A percentile compares a stretch with the other conserved stretches of the same genome.
Evolutionary conservation across 2,888 invertebrate genomes (phyloP).

Genomic region (Polydesmus complanatus): DNA sequence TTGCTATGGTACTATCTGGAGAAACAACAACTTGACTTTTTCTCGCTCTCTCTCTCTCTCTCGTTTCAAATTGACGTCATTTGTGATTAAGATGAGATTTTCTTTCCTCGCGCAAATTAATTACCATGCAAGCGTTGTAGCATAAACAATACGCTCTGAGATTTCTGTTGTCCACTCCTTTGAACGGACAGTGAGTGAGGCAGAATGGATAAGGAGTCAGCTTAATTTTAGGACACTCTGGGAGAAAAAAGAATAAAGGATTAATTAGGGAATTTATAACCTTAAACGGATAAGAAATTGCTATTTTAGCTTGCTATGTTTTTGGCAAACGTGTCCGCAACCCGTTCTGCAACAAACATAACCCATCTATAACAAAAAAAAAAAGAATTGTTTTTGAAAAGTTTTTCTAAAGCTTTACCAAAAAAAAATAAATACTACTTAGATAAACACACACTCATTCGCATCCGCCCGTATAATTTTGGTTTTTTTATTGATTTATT

Average conservation of each 20-base stretch:
- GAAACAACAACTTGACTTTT: background rate
- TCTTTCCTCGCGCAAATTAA: background rate
- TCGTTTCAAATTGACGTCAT: no score
- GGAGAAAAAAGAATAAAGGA: background rate
- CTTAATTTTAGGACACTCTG: slow-evolving; percentile 13
- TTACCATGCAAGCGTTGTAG: slow-evolving; percentile 17
- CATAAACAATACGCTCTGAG: slow-evolving; percentile 13
- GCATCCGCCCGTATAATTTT: no score
- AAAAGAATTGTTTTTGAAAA: no score
- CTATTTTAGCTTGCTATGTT: slow-evolving; percentile 5
- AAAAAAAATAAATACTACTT: no score
- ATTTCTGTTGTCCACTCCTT: background rate
- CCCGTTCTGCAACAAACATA: slow-evolving; percentile 15
- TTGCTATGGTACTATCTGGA: no score
- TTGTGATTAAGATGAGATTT: no score
- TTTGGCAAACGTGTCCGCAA: slow-evolving; percentile 16
- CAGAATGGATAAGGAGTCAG: slow-evolving; percentile 16
- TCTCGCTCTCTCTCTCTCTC: no score
- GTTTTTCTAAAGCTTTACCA: no score
- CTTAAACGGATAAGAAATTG: background rate
- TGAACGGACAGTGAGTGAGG: slow-evolving; percentile 9
- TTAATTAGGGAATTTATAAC: background rate
- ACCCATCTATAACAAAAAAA: no score
- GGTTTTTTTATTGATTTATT: no score
- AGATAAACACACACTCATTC: no score